A percentile compares a stretch with the other conserved stretches of the same genome.
phyloP scores from a whole-genome alignment of 1,140 invertebrate genomes.

The Bathynomus jamesi region DNA sequence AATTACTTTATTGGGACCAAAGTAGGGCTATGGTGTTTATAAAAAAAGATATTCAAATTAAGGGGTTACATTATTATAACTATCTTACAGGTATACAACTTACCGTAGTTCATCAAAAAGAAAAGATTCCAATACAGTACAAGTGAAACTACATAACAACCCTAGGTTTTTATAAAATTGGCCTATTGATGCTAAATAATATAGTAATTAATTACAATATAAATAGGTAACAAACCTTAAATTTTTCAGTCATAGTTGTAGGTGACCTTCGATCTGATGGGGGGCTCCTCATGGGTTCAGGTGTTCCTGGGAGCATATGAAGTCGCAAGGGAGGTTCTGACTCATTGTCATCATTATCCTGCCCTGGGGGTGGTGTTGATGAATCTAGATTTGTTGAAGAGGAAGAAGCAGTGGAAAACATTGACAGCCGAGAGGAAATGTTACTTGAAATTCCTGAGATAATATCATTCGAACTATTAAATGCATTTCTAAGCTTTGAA shows the following conservation, averaged over 20 bases:
- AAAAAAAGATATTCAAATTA: too few species aligned
- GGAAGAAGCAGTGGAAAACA: background rate
- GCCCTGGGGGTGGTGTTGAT: background rate
- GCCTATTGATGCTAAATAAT: too few species aligned
- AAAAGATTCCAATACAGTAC: too few species aligned
- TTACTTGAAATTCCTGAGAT: background rate
- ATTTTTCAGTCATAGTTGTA: background rate
- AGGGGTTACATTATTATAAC: too few species aligned
- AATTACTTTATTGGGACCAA: too few species aligned
- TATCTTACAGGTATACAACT: too few species aligned
- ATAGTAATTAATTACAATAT: too few species aligned
- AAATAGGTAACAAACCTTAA: background rate
- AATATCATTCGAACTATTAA: background rate
- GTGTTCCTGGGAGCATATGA: background rate
- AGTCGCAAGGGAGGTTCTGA: background rate
- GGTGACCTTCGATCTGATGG: background rate
- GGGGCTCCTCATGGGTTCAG: background rate
- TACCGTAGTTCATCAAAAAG: too few species aligned
- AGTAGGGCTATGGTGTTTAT: too few species aligned
- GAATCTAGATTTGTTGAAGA: background rate
- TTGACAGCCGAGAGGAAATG: background rate
- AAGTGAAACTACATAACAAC: too few species aligned
- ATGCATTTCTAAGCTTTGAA: background rate
- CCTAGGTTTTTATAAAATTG: too few species aligned
- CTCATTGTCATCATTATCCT: background rate